These are phyloP conservation scores for Chaitophorus viminalis DNA, from an alignment of 2,888 invertebrate species.

Conservation along the genomic window DNA sequence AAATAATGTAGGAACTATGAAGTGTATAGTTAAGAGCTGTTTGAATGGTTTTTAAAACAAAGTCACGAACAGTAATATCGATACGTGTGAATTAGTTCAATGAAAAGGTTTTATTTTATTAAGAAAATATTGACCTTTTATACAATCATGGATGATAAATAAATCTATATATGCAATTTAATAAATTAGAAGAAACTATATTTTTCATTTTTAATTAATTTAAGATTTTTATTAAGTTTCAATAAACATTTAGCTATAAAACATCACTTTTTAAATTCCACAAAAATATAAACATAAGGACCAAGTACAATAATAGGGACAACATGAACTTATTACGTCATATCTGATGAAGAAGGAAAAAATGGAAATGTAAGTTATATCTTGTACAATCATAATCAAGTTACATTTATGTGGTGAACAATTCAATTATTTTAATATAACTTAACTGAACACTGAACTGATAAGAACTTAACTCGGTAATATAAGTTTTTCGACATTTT, in stretches of 20 bases:
- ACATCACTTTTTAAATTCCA: too few relatives aligned
- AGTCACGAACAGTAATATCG: background rate
- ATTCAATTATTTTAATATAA: background rate
- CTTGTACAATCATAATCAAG: too few relatives aligned
- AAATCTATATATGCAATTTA: background rate
- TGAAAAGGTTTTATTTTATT: conserved; percentile 8
- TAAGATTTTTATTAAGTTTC: too few relatives aligned
- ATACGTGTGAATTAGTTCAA: conserved; percentile 12
- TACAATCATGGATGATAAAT: background rate
- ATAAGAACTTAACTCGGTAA: too few relatives aligned
- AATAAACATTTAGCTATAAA: too few relatives aligned
- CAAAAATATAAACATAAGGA: too few relatives aligned
- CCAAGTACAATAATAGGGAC: too few relatives aligned
- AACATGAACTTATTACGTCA: background rate
- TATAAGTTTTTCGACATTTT: too few relatives aligned
- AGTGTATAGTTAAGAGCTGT: background rate
- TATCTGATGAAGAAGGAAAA: background rate
- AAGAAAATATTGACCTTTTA: background rate
- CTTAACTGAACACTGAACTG: background rate
- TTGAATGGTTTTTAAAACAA: conserved; percentile 26
- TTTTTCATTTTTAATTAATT: background rate
- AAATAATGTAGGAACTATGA: conserved; percentile 6
- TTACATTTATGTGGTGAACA: background rate
- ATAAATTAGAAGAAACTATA: background rate
- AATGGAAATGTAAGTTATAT: background rate